Percentiles rank a stretch among this genome's conserved stretches.
phyloP scores from a whole-genome alignment of 2,113 vertebrate genomes.

The Elephantulus edwardii region DNA sequence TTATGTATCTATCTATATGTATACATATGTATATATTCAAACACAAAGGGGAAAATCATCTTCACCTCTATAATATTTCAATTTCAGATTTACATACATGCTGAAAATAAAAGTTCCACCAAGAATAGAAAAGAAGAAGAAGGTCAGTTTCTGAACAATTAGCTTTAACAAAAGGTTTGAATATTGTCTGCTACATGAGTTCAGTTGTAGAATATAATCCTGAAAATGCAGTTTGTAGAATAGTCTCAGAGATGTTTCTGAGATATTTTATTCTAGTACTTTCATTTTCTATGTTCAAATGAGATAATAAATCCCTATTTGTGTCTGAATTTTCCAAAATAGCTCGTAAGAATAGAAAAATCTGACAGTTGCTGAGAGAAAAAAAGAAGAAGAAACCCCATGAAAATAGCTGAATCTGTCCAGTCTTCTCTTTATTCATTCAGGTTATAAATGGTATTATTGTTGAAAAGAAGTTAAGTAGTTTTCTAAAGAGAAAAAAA shows the following conservation, averaged over 20 bases:
- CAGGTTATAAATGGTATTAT: slow-evolving; percentile 54
- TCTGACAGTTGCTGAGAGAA: slow-evolving; percentile 55
- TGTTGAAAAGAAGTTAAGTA: slow-evolving; percentile 61
- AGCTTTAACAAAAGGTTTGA: slow-evolving; percentile 36
- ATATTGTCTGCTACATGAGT: neutral
- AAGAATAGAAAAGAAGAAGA: no score
- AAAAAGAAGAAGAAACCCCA: neutral
- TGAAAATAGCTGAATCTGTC: slow-evolving; percentile 66
- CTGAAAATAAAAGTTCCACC: slow-evolving; percentile 4
- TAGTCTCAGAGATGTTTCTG: slow-evolving; percentile 47
- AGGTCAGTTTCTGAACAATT: slow-evolving; percentile 38
- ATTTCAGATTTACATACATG: neutral
- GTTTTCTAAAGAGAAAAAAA: slow-evolving; percentile 35
- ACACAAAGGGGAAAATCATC: neutral
- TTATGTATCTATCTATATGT: neutral
- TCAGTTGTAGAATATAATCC: neutral
- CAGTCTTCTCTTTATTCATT: slow-evolving; percentile 64
- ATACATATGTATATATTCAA: neutral
- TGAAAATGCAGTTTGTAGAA: slow-evolving; percentile 40
- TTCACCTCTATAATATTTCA: neutral
- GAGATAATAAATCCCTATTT: slow-evolving; percentile 67
- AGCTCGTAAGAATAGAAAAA: slow-evolving; percentile 68
- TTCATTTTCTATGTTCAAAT: slow-evolving; percentile 70
- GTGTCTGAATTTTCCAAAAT: slow-evolving; percentile 66
- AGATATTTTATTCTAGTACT: slow-evolving; percentile 67